Conservation (phyloP, 2,797 vertebrate genomes). For the Phylloscopus collybita region DNA sequence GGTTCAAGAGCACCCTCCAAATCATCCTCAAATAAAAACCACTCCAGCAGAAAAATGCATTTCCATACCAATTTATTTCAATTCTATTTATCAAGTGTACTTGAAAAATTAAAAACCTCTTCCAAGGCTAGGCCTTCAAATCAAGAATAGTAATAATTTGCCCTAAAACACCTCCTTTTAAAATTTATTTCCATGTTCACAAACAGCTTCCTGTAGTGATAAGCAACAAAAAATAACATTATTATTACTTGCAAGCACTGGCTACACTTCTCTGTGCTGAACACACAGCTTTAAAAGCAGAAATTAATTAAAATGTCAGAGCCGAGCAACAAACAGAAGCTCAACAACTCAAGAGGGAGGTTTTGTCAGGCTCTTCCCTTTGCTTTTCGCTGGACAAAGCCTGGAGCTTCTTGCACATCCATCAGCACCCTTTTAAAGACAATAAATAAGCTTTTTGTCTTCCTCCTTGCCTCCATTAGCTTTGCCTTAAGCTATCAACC, state of each 20-base stretch:
- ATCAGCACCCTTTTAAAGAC: conserved; percentile 16
- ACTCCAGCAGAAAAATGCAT: not conserved
- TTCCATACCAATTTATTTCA: not conserved
- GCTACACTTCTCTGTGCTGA: not conserved
- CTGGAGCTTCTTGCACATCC: not conserved
- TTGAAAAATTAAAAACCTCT: not conserved
- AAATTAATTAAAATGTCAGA: not conserved
- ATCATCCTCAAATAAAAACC: not conserved
- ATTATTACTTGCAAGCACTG: not conserved
- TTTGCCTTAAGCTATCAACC: conserved; percentile 28
- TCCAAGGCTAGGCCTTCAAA: not conserved
- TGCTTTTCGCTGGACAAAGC: not conserved
- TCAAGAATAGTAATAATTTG: not conserved
- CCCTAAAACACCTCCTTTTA: not conserved
- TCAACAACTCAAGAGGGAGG: not conserved
- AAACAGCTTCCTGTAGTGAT: not conserved
- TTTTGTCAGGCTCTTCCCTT: not conserved
- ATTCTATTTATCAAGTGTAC: not conserved
- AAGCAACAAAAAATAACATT: not conserved
- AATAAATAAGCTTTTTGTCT: conserved; percentile 43
- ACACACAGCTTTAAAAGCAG: not conserved
- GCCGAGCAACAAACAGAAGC: not conserved
- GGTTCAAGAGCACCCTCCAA: not conserved
- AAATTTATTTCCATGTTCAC: not conserved
- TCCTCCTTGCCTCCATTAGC: conserved; percentile 38